These are phyloP conservation scores for Apostichopus parvimensis DNA, from an alignment of 35 echinoderm and acorn worm species.

Conservation along the genomic window DNA sequence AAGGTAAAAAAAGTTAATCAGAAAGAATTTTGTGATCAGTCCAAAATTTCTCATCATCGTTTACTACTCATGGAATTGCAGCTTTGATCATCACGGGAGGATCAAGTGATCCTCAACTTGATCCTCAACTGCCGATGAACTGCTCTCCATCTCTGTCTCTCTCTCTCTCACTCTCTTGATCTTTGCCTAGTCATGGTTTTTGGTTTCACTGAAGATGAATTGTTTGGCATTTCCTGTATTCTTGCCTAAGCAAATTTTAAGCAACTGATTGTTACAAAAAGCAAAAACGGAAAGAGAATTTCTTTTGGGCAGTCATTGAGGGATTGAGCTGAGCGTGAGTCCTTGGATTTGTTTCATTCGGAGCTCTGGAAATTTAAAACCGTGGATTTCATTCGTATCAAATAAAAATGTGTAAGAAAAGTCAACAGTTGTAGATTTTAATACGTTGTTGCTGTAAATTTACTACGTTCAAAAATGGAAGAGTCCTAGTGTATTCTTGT, in stretches of 20 bases:
- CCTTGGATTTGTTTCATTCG: not conserved
- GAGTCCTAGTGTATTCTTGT: not conserved
- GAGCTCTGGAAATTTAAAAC: not conserved
- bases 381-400: not conserved
- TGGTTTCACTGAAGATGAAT: not conserved
- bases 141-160: not conserved
- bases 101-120: not conserved
- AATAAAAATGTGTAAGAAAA: not conserved
- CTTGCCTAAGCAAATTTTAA: not conserved
- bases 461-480: not conserved
- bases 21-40: slow-evolving; percentile 43
- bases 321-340: not conserved
- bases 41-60: not conserved
- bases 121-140: not conserved
- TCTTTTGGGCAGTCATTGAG: not conserved
- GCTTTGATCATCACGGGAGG: not conserved
- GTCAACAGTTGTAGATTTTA: not conserved
- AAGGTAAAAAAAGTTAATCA: not conserved
- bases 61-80: not conserved
- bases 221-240: not conserved
- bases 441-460: not conserved
- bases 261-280: not conserved
- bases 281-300: not conserved
- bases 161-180: not conserved
- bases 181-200: not conserved